Base-by-base conservation (phyloP, 2,797 vertebrate genomes). In the Danio tinwini region DNA sequence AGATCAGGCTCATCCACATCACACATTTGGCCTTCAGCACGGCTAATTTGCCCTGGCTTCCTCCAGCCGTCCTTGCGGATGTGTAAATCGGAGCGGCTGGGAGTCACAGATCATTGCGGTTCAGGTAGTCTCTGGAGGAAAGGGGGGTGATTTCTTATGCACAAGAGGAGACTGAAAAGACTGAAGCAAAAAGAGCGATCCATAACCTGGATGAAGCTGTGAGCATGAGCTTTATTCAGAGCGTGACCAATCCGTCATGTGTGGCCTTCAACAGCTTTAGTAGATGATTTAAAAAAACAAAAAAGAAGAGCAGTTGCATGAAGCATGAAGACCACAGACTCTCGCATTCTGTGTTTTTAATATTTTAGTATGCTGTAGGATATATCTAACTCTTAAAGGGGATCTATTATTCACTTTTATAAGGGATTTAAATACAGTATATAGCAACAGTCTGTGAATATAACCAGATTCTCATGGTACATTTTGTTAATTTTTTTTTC, bases 121-220 rank as follows among this genome's bases (percentile, higher is more conserved):
- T 71, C 29, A 82, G 67, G 44, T 72, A 55, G 64, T 56, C 82
- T 74, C 76, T 42, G 11, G 81, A 69, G 76, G 29, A 29, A 29
- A 29, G 29, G 29, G n/a, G 29, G 29, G 29, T 29, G 29, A 29
- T 29, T 82, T 85, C 73, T 76, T 62, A 72, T 64, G 42, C 73
- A 76, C 65, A 56, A 63, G 55, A 17, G 44, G 68, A 82, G 59
- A 63, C n/a, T 39, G 5, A 29, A 10, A 37, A 45, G 16, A 81
- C 49, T 82, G 16, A 81, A 83, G 80, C 14, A 52, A 53, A 49
- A 55, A 77, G 16, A 63, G 76, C 88, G 80, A 88, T 88, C 65
- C 55, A 83, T 88, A 82, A 85, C 81, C 64, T 80, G 73, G 37
- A 37, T 74, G 81, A 58, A 58, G 19, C 21, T 74, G 52, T 70